These are phyloP conservation scores for Xerus inauris DNA, from an alignment of 2,113 vertebrate genomes.

Conservation along the genomic window DNA sequence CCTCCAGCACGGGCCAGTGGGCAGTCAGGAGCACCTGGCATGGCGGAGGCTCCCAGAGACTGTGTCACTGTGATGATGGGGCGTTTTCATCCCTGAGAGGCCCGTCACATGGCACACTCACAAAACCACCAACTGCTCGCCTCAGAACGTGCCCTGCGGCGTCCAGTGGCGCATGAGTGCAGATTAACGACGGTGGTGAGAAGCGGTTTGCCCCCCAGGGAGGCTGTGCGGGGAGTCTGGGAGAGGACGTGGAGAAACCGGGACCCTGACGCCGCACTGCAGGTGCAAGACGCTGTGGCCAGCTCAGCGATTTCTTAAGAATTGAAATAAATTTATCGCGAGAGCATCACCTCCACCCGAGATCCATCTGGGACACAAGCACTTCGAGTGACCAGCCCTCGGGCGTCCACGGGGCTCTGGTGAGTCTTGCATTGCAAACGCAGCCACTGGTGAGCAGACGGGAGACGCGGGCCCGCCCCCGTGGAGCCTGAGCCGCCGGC, in stretches of 20 bases:
- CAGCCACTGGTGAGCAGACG: fast-evolving
- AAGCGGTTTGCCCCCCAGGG: fast-evolving
- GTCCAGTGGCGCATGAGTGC: too few species aligned
- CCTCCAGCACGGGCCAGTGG: too few species aligned
- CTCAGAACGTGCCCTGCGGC: not conserved
- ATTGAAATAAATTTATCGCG: fast-evolving
- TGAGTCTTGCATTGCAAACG: not conserved
- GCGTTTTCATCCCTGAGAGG: too few species aligned
- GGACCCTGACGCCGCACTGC: too few species aligned
- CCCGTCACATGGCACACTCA: too few species aligned
- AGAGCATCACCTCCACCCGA: fast-evolving
- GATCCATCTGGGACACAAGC: fast-evolving
- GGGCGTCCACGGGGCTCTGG: too few species aligned
- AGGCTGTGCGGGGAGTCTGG: not conserved
- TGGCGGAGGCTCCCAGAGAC: too few species aligned
- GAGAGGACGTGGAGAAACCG: fast-evolving
- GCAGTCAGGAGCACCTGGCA: too few species aligned
- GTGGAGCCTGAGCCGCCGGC: too few species aligned
- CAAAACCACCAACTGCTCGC: too few species aligned
- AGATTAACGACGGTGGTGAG: not conserved
- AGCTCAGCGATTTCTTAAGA: not conserved
- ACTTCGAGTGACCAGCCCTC: fast-evolving
- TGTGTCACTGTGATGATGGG: too few species aligned
- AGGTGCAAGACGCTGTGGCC: not conserved
- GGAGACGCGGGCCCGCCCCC: not conserved